A percentile compares a stretch with the other conserved stretches of the same genome.
Conservation (phyloP, 2,888 invertebrate genomes). For the Metacarcinus magister region DNA sequence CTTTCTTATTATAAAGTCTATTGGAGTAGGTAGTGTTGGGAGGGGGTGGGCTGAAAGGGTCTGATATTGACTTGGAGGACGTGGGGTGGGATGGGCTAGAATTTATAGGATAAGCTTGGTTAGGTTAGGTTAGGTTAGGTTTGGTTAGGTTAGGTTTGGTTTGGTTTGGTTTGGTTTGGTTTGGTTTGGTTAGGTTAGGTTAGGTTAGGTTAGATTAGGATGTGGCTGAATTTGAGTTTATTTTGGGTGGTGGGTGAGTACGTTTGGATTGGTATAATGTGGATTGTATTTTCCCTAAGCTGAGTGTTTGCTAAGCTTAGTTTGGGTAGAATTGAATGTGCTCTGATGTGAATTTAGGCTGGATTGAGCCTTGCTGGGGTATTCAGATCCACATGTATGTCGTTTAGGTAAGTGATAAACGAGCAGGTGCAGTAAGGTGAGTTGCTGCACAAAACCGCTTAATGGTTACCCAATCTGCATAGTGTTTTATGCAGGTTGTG, state of each 20-base stretch:
- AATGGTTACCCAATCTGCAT: not conserved
- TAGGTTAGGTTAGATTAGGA: too few relatives aligned
- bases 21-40: too few relatives aligned
- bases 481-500: not conserved
- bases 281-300: not conserved
- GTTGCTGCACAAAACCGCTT: not conserved
- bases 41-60: too few relatives aligned
- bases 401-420: not conserved
- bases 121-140: not conserved
- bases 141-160: not conserved
- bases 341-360: not conserved
- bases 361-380: not conserved
- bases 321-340: not conserved
- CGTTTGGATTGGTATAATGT: too few relatives aligned
- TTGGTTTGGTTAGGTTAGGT: not conserved
- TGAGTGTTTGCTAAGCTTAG: not conserved
- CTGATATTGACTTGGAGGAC: too few relatives aligned
- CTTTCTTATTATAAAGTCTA: too few relatives aligned
- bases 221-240: too few relatives aligned
- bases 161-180: not conserved
- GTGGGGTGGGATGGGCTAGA: too few relatives aligned
- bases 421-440: not conserved
- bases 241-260: too few relatives aligned
- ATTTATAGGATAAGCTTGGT: not conserved
- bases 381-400: not conserved